Conservation (phyloP, 2,888 invertebrate genomes). For the Drosophila peninsularis region DNA sequence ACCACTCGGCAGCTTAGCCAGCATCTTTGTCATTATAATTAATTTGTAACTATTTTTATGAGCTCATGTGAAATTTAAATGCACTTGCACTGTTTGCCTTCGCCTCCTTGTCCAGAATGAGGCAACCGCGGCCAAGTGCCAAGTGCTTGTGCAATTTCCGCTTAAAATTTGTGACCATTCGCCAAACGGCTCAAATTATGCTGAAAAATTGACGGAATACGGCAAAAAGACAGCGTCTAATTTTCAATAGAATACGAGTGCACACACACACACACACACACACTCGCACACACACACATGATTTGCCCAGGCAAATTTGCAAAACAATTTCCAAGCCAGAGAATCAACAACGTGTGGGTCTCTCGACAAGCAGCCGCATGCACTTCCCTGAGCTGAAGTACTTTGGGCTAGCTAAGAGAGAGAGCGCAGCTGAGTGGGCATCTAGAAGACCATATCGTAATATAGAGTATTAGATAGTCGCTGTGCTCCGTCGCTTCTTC, state of each 20-base stretch:
- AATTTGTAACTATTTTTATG: constrained; percentile 81
- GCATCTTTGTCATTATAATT: constrained; percentile 76
- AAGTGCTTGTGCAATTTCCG: constrained; percentile 80
- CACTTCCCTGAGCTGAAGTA: not conserved
- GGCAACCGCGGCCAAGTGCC: constrained; percentile 55
- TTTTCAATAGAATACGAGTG: constrained; percentile 72
- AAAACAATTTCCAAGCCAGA: constrained; percentile 32
- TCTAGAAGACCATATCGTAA: too few species aligned
- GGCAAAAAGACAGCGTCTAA: constrained; percentile 41
- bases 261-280: constrained; percentile 11
- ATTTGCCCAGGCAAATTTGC: constrained; percentile 65
- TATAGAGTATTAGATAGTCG: constrained; percentile 51
- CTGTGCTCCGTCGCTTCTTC: constrained; percentile 4
- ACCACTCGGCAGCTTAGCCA: constrained; percentile 7
- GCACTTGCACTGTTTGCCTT: constrained; percentile 42
- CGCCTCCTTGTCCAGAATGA: constrained; percentile 42
- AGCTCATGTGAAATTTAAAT: constrained; percentile 80
- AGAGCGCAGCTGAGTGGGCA: too few species aligned
- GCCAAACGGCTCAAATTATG: constrained; percentile 71
- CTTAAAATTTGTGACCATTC: constrained; percentile 73
- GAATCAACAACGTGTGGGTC: constrained; percentile 38
- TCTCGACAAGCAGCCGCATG: constrained; percentile 24
- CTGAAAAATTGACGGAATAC: constrained; percentile 60
- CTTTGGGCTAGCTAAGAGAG: not conserved
- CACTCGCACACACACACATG: constrained; percentile 25